phyloP scores from a whole-genome alignment of 2,113 vertebrate genomes.

The Pseudorectes ferrugineus region DNA sequence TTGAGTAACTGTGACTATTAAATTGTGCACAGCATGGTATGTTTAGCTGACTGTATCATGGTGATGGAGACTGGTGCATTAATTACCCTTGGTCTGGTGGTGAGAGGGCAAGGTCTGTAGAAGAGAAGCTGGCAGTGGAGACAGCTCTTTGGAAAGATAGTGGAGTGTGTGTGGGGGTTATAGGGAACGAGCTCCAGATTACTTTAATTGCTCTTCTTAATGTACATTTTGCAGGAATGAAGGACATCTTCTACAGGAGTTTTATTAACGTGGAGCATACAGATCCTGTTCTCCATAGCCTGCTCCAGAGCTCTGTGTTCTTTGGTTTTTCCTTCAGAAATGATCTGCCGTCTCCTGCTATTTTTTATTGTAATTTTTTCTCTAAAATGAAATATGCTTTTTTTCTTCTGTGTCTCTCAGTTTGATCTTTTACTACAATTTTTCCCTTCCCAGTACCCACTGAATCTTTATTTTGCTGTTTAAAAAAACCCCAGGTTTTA shows the following conservation, averaged over 20 bases:
- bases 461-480: background rate
- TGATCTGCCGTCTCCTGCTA: background rate
- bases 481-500: background rate
- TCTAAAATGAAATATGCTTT: background rate
- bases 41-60: background rate
- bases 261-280: background rate
- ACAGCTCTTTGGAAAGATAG: background rate
- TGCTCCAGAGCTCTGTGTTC: background rate
- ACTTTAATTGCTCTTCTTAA: background rate
- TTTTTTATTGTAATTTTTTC: background rate
- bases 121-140: background rate
- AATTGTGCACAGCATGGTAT: background rate
- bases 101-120: background rate
- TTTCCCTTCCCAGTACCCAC: background rate
- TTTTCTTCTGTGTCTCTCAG: background rate
- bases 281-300: background rate
- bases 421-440: background rate
- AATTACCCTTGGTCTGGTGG: background rate
- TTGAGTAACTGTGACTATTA: background rate
- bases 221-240: background rate
- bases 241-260: background rate
- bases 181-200: background rate
- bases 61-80: background rate
- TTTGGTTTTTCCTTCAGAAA: background rate
- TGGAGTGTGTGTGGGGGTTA: background rate